phyloP scores from a whole-genome alignment of 2,113 vertebrate species.

The Capreolus pygargus region DNA sequence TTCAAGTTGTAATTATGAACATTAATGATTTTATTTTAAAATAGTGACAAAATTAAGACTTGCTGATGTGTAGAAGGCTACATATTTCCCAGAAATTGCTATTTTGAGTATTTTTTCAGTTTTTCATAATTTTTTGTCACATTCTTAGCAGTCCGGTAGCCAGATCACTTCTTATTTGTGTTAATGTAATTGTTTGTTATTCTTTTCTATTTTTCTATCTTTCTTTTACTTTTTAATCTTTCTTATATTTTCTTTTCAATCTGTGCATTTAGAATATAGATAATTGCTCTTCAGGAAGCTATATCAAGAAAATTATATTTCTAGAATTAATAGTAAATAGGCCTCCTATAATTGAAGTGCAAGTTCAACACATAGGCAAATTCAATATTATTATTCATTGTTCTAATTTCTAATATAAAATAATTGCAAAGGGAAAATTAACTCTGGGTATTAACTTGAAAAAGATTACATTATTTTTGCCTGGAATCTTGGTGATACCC shows the following conservation, averaged over 20 bases:
- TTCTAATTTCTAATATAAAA: conserved; percentile 33
- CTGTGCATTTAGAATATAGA: neutral
- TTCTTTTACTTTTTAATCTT: neutral
- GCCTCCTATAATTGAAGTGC: neutral
- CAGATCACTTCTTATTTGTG: neutral
- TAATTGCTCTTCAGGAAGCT: neutral
- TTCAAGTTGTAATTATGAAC: neutral
- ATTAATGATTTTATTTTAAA: neutral
- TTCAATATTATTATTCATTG: neutral
- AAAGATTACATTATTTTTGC: neutral
- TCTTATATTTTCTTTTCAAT: neutral
- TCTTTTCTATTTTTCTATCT: neutral
- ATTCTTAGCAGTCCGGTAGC: neutral
- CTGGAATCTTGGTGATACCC: neutral
- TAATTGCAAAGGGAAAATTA: neutral
- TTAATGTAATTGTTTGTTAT: neutral
- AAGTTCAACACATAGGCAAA: neutral
- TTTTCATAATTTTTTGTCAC: neutral
- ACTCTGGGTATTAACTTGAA: neutral
- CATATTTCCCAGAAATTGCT: neutral
- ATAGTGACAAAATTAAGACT: neutral
- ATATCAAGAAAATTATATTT: neutral
- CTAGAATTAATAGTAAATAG: conserved; percentile 19
- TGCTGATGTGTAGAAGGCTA: neutral
- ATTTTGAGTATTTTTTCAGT: neutral